Percentiles rank a stretch among this genome's conserved stretches.
Evolutionary conservation across 2,113 vertebrate species (phyloP).

Genomic region (Noturus placidus): DNA sequence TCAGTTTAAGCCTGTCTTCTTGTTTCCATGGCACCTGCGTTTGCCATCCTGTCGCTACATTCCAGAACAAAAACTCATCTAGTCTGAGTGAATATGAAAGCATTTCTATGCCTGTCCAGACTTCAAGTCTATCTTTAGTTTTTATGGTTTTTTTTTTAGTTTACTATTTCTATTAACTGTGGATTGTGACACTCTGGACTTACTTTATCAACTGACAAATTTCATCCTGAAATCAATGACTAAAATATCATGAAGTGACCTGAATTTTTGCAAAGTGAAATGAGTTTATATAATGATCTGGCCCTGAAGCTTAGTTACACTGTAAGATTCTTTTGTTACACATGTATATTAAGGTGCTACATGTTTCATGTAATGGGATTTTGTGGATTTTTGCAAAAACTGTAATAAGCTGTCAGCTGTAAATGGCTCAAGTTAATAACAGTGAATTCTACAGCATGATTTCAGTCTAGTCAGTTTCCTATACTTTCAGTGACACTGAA

Average conservation of each 20-base stretch:
- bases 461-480: not conserved
- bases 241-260: not conserved
- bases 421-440: not conserved
- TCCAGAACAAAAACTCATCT: slow-evolving; percentile 22
- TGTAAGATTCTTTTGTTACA: not conserved
- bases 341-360: not conserved
- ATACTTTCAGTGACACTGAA: not conserved
- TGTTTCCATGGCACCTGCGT: slow-evolving; percentile 61
- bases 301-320: not conserved
- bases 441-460: not conserved
- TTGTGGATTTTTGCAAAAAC: not conserved
- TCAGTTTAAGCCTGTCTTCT: slow-evolving; percentile 20
- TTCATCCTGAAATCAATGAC: not conserved
- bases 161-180: not conserved
- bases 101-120: not conserved
- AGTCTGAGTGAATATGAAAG: slow-evolving; percentile 11
- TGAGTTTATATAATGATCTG: not conserved
- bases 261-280: not conserved
- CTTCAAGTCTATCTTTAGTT: not conserved
- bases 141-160: not conserved
- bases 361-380: not conserved
- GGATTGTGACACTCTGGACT: not conserved
- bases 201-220: not conserved
- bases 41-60: slow-evolving; percentile 23
- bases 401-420: not conserved